Base-by-base conservation (phyloP, 2,888 invertebrate species). In the Chrysolina americana region DNA sequence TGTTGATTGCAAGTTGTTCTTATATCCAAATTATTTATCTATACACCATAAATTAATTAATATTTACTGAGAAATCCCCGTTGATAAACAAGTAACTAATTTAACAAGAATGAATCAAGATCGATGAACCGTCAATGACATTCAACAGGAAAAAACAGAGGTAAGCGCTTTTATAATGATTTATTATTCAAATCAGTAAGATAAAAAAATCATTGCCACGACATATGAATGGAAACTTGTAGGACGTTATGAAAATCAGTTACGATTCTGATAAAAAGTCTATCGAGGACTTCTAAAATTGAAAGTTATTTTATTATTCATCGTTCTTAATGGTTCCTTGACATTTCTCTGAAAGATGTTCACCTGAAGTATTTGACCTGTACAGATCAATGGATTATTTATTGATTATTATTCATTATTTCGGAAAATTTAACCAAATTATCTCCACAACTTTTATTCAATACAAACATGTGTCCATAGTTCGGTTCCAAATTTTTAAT, bases 61-160 rank as follows among this genome's bases (percentile, higher is more conserved):
- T 21, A 19, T 21, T 53, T 53, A 53, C 53, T 21, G 5, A 53
- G 53, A 53, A 53, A 21, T 11, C 1, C 53, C 21, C 23, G 53
- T 53, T 53, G 19, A 53, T 53, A 53, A 53, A 53, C 53, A 53
- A 53, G 13, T 21, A 53, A 69, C 53, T 21, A 21, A 53, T 53
- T 21, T 21, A 53, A 53, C 53, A 21, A 53, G 53, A 53, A 53
- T 23, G 13, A 53, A 53, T 5, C 53, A 21, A 53, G 53, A 53
- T 53, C 53, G 53, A 53, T 53, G 53, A 53, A 53, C 53, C 19
- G 19, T 53, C 53, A 53, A 53, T 53, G 53, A 53, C 73, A 73
- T 41, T 68, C 47, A 56, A 73, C 50, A 73, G 73, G 69, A 48
- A 70, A 73, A 73, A 73, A 59, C 65, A 73, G 65, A 73, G 69